phyloP scores from a whole-genome alignment of 2,888 invertebrate genomes.

The Ophonus ardosiacus region DNA sequence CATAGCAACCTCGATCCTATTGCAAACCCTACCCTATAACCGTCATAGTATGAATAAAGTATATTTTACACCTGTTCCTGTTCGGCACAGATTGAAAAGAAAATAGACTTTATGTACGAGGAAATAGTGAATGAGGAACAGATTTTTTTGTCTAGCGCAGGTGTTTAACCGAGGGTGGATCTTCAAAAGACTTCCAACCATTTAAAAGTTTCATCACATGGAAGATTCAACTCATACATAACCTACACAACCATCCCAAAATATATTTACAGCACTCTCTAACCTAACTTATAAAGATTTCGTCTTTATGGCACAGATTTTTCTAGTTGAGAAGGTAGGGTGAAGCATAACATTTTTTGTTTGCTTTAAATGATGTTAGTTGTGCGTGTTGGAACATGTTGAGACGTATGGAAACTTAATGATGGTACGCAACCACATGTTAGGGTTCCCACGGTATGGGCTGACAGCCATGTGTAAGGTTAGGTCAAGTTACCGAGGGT shows the following conservation, averaged over 20 bases:
- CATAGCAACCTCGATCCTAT: slow-evolving; percentile 5
- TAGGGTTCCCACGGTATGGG: slow-evolving; percentile 72
- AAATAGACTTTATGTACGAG: background rate
- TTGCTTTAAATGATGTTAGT: background rate
- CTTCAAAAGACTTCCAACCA: slow-evolving; percentile 20
- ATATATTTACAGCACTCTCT: slow-evolving; percentile 6
- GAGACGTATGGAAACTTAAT: slow-evolving; percentile 16
- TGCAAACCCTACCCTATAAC: slow-evolving; percentile 48
- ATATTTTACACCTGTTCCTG: slow-evolving; percentile 56
- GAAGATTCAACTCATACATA: background rate
- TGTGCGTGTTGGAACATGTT: slow-evolving; percentile 17
- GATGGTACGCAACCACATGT: slow-evolving; percentile 72
- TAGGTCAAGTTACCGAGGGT: slow-evolving; percentile 70
- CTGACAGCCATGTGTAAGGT: slow-evolving; percentile 70
- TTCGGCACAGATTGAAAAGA: slow-evolving; percentile 22
- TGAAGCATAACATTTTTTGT: slow-evolving; percentile 45
- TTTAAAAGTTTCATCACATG: slow-evolving; percentile 32
- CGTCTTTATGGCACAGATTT: background rate
- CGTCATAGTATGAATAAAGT: slow-evolving; percentile 44
- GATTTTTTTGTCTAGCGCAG: slow-evolving; percentile 17
- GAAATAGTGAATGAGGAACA: slow-evolving; percentile 3
- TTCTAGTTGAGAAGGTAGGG: slow-evolving; percentile 29
- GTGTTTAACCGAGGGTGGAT: slow-evolving; percentile 53
- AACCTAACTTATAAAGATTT: background rate
- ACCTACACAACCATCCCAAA: slow-evolving; percentile 14